Conservation (phyloP, 2,113 vertebrate species). For the Balaenoptera acutorostrata region DNA sequence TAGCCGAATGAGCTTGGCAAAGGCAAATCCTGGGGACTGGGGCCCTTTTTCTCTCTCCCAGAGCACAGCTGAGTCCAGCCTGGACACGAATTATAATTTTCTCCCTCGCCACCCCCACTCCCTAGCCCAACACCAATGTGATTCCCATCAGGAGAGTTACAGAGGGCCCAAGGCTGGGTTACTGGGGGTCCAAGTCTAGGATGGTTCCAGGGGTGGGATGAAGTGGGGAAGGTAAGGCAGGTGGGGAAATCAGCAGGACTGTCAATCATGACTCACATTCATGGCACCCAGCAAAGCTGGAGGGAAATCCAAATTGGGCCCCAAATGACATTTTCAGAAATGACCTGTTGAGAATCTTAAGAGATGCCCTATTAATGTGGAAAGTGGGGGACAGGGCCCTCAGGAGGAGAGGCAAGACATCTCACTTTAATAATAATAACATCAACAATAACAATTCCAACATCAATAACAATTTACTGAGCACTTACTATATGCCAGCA, state of each 20-base stretch:
- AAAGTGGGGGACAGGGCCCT: not conserved
- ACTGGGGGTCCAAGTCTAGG: not conserved
- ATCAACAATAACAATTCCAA: not conserved
- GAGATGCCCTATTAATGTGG: not conserved
- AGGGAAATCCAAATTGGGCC: not conserved
- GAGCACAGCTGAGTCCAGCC: not conserved
- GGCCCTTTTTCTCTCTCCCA: not conserved
- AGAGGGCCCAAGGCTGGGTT: not conserved
- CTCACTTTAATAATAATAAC: not conserved
- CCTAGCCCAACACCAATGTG: not conserved
- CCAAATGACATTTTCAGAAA: slow-evolving; percentile 8
- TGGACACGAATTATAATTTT: not conserved
- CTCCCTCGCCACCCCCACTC: not conserved
- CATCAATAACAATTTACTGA: not conserved
- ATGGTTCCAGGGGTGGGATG: not conserved
- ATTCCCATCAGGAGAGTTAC: not conserved
- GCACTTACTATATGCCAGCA: not conserved
- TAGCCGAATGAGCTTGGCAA: not conserved
- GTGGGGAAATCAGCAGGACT: not conserved
- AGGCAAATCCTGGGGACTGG: not conserved
- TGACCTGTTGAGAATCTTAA: not conserved
- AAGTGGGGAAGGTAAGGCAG: not conserved
- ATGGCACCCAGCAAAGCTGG: not conserved
- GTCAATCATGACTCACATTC: not conserved
- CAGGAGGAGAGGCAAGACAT: not conserved